Evolutionary conservation across 2,113 vertebrate species (phyloP).

Genomic region (Antechinus stuartii): DNA sequence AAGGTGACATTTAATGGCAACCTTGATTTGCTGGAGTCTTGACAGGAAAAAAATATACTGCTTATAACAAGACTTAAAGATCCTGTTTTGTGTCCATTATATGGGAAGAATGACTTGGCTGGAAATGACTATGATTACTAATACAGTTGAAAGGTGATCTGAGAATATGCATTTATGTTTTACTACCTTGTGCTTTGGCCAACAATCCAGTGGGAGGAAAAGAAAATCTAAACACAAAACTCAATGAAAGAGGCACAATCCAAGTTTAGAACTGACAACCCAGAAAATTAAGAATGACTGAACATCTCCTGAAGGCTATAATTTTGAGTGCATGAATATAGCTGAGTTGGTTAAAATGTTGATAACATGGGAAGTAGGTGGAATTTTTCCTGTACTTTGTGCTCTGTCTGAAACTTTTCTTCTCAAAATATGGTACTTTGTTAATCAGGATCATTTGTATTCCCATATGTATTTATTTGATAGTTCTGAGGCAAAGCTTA

Average conservation of each 20-base stretch:
- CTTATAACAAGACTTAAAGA: background rate
- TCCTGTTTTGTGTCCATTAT: background rate
- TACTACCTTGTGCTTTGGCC: background rate
- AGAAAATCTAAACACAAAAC: background rate
- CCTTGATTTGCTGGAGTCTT: slow-evolving; percentile 15
- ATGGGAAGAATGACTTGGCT: background rate
- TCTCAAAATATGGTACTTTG: slow-evolving; percentile 41
- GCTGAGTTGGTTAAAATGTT: slow-evolving; percentile 48
- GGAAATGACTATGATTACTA: background rate
- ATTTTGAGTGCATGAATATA: background rate
- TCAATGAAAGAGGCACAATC: background rate
- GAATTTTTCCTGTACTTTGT: slow-evolving; percentile 33
- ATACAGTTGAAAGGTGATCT: background rate
- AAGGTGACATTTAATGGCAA: background rate
- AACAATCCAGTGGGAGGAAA: slow-evolving; percentile 29
- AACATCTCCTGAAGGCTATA: slow-evolving; percentile 4
- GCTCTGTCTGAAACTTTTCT: slow-evolving; percentile 48
- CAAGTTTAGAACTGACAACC: background rate
- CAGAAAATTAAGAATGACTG: slow-evolving; percentile 30
- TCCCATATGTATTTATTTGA: slow-evolving; percentile 32
- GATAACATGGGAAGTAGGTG: background rate
- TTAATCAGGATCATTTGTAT: slow-evolving; percentile 67
- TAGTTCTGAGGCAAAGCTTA: slow-evolving; percentile 51
- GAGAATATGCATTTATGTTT: background rate
- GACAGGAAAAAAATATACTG: background rate